These are phyloP conservation scores for Drosophila mayri DNA, from an alignment of 1,140 invertebrate species.

Conservation along the genomic window DNA sequence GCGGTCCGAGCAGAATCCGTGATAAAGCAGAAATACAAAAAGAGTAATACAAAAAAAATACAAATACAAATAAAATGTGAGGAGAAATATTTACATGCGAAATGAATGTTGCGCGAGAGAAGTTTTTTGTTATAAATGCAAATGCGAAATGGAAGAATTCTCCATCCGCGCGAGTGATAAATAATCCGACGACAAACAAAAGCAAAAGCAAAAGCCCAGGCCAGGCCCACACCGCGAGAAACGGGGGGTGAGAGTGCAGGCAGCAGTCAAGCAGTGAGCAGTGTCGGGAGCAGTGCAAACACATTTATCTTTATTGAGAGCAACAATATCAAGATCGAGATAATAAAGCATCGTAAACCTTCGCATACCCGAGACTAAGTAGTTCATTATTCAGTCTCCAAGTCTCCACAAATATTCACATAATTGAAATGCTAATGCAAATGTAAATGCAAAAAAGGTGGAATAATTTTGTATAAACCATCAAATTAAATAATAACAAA, in stretches of 20 bases:
- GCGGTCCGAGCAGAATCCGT: slow-evolving; percentile 35
- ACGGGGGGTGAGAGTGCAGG: not conserved
- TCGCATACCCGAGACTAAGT: slow-evolving; percentile 44
- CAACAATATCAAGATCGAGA: slow-evolving; percentile 57
- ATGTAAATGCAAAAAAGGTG: slow-evolving; percentile 39
- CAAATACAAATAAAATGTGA: slow-evolving; percentile 36
- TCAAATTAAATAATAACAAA: slow-evolving; percentile 35
- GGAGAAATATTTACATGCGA: slow-evolving; percentile 60
- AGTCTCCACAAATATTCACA: slow-evolving; percentile 41
- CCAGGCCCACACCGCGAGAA: slow-evolving; percentile 37
- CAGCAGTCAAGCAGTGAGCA: not conserved
- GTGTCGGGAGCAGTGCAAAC: slow-evolving; percentile 57
- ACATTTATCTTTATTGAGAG: slow-evolving; percentile 70
- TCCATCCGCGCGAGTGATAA: slow-evolving; percentile 60
- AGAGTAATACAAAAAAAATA: slow-evolving; percentile 9
- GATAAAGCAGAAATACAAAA: slow-evolving; percentile 50
- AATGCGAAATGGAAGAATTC: slow-evolving; percentile 66
- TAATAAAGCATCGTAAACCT: slow-evolving; percentile 64
- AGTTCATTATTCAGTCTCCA: slow-evolving; percentile 47
- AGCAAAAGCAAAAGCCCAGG: slow-evolving; percentile 13
- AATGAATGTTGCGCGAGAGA: slow-evolving; percentile 57
- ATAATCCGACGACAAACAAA: slow-evolving; percentile 53
- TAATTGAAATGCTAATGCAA: too few relatives aligned
- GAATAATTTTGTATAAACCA: slow-evolving; percentile 19
- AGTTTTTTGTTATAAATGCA: slow-evolving; percentile 69